Conservation (phyloP, 2,888 invertebrate species). For the Erebia aethiops region DNA sequence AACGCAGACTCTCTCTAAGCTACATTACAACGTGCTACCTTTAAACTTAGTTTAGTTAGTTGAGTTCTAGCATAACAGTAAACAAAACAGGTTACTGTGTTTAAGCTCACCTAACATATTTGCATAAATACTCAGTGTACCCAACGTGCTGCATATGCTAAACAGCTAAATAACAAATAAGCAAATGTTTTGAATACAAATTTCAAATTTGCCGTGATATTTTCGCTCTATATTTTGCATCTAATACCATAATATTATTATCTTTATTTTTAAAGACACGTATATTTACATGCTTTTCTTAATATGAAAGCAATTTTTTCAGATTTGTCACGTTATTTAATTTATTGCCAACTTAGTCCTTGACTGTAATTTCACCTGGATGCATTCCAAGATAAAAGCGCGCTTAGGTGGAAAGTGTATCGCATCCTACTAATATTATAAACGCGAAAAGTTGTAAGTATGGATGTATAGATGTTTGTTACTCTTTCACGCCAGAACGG, state of each 20-base stretch:
- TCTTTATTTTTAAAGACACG: no score
- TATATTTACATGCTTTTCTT: no score
- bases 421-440: no score
- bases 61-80: conserved; percentile 31
- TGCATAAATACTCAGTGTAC: conserved; percentile 35
- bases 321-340: no score
- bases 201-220: conserved; percentile 1
- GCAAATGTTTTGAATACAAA: conserved; percentile 19
- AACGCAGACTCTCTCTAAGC: neutral
- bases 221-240: neutral
- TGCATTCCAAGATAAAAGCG: neutral
- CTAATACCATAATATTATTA: no score
- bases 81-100: conserved; percentile 38
- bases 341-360: no score
- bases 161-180: conserved; percentile 10
- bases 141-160: conserved; percentile 30
- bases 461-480: no score
- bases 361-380: neutral
- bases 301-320: no score
- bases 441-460: no score
- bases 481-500: no score
- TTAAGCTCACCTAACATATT: conserved; percentile 37
- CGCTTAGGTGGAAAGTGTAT: no score
- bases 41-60: conserved; percentile 15
- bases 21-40: neutral